Percentiles rank a stretch among this genome's conserved stretches.
Conservation (phyloP, 2,113 vertebrate species). For the Mesoclemmys tuberculata region DNA sequence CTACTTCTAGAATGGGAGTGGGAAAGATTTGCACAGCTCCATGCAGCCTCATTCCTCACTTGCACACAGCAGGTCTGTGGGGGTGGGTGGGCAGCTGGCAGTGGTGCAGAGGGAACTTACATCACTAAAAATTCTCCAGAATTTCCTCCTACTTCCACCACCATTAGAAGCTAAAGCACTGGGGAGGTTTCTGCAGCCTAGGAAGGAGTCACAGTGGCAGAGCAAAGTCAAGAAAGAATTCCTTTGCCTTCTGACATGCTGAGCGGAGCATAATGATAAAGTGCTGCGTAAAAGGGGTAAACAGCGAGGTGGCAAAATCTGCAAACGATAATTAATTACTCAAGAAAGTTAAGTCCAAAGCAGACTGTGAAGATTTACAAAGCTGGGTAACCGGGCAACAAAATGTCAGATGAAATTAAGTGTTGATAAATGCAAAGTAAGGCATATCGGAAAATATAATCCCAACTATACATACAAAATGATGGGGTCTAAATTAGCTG, state of each 20-base stretch:
- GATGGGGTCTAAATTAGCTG: not conserved
- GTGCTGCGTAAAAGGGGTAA: not conserved
- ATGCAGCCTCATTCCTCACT: accelerated
- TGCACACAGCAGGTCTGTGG: not conserved
- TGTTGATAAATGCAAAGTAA: not conserved
- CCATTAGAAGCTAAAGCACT: not conserved
- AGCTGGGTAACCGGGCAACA: not conserved
- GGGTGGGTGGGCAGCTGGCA: not conserved
- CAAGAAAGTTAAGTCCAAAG: not conserved
- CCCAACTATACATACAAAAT: not conserved
- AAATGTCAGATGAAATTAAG: not conserved
- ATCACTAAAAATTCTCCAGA: not conserved
- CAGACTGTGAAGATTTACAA: not conserved
- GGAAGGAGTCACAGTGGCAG: not conserved
- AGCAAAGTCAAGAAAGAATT: not conserved
- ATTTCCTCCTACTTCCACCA: not conserved
- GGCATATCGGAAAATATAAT: not conserved
- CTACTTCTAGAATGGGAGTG: not conserved
- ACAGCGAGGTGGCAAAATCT: not conserved
- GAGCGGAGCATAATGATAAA: not conserved
- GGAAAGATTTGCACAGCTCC: not conserved
- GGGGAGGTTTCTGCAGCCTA: not conserved
- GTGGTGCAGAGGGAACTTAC: not conserved
- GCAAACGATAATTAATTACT: not conserved
- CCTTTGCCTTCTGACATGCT: not conserved